Conservation (phyloP, 64 coral and sea anemone genomes). For the Pocillopora damicornis region DNA sequence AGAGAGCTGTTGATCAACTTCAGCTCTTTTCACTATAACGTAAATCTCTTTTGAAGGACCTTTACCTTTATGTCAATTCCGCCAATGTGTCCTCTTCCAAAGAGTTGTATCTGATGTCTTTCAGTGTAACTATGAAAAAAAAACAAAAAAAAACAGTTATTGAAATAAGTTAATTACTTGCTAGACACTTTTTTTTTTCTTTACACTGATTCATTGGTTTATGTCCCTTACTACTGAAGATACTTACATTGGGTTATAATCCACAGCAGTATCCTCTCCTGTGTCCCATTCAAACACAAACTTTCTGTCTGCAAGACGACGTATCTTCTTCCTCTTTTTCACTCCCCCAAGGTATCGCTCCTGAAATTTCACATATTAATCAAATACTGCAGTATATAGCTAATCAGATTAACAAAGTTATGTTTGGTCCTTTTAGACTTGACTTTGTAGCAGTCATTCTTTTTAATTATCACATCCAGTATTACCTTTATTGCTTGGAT, state of each 20-base stretch:
- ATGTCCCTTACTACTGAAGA: neutral
- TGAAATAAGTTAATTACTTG: neutral
- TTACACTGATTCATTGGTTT: too few species aligned
- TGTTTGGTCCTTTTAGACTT: neutral
- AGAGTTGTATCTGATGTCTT: conserved; percentile 83
- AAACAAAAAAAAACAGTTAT: neutral
- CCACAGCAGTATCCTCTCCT: conserved; percentile 87
- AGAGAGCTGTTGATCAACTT: too few species aligned
- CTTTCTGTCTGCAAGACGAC: conserved; percentile 87
- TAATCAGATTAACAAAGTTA: neutral
- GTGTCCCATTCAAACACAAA: conserved; percentile 99
- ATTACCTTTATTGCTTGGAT: conserved; percentile 82
- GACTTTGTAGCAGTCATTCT: neutral
- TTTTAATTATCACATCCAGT: neutral
- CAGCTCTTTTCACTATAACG: too few species aligned
- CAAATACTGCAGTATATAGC: neutral
- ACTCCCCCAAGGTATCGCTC: conserved; percentile 82
- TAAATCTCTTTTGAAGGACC: too few species aligned
- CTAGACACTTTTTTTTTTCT: too few species aligned
- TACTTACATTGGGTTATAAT: conserved; percentile 97
- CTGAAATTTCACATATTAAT: conserved; percentile 33
- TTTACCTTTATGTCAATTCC: conserved; percentile 98
- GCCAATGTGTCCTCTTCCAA: conserved; percentile 98
- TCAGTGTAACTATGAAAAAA: conserved; percentile 76
- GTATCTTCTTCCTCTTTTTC: conserved; percentile 87